Conservation (phyloP, 1,140 invertebrate genomes). For the Solenopsis invicta region DNA sequence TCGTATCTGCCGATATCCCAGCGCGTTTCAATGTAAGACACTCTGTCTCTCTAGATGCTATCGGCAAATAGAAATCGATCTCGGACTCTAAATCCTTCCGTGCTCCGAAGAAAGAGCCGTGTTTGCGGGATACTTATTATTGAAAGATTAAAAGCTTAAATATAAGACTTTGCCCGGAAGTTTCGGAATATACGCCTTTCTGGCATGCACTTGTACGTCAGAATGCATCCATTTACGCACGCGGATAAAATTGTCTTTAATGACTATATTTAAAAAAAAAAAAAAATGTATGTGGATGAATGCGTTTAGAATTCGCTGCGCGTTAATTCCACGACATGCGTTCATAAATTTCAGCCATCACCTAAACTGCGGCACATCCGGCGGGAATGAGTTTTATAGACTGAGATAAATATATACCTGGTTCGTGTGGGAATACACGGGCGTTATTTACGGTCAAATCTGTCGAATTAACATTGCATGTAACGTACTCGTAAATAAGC, state of each 20-base stretch:
- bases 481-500: conserved; percentile 78
- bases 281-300: background rate
- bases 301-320: conserved; percentile 32
- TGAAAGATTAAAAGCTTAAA: conserved; percentile 2
- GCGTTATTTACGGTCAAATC: conserved; percentile 76
- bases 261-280: conserved; percentile 5
- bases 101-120: background rate
- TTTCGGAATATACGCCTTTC: background rate
- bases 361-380: conserved; percentile 45
- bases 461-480: conserved; percentile 80
- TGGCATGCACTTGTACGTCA: background rate
- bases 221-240: background rate
- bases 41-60: background rate
- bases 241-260: conserved; percentile 26
- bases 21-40: conserved; percentile 4
- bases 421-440: conserved; percentile 59
- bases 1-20: background rate
- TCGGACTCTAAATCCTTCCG: background rate
- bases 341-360: conserved; percentile 54
- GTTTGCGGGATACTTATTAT: background rate
- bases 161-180: background rate
- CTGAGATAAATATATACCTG: conserved; percentile 69
- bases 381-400: conserved; percentile 71
- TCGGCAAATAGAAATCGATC: conserved; percentile 28
- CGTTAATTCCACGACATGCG: conserved; percentile 50